Evolutionary conservation across 2,113 vertebrate genomes (phyloP).

Genomic region (Piprites chloris): DNA sequence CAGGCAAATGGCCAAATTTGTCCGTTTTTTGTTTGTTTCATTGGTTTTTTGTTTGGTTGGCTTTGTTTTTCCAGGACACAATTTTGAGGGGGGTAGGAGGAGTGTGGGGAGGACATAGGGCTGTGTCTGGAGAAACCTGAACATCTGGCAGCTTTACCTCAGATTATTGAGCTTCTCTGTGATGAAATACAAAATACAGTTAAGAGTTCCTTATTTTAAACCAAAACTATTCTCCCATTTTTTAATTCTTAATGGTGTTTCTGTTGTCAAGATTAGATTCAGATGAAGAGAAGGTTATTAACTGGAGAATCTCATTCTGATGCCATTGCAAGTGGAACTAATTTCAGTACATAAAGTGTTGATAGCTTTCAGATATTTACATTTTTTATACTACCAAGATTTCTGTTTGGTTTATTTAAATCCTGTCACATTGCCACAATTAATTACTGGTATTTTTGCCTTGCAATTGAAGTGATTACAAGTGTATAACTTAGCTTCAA

Average conservation of each 20-base stretch:
- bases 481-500: slow-evolving; percentile 9
- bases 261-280: slow-evolving; percentile 20
- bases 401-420: not conserved
- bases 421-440: slow-evolving; percentile 12
- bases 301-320: not conserved
- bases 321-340: not conserved
- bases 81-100: not conserved
- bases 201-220: not conserved
- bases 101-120: not conserved
- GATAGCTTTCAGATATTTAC: slow-evolving; percentile 15
- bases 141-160: not conserved
- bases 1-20: not conserved
- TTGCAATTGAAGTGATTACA: slow-evolving; percentile 18
- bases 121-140: not conserved
- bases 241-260: not conserved
- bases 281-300: slow-evolving; percentile 1
- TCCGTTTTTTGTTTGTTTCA: not conserved
- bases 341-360: not conserved
- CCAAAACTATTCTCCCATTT: not conserved
- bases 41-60: not conserved
- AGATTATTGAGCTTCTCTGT: not conserved
- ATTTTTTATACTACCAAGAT: not conserved
- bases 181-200: not conserved
- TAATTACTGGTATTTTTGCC: slow-evolving; percentile 29
- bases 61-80: not conserved